phyloP scores from a whole-genome alignment of 2,888 invertebrate genomes.

The Tetragonula carbonaria region DNA sequence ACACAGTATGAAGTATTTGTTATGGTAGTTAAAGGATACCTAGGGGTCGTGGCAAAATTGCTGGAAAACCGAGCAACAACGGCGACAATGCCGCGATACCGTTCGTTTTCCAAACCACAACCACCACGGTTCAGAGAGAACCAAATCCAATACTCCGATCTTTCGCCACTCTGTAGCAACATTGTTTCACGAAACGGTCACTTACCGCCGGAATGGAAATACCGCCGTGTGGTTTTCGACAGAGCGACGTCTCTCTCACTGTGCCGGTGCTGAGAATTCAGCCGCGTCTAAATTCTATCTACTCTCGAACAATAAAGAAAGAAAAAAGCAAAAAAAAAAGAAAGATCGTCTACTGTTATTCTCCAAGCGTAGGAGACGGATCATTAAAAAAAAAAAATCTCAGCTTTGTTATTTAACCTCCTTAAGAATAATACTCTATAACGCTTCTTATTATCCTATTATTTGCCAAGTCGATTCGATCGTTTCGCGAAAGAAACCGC shows the following conservation, averaged over 20 bases:
- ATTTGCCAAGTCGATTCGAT: not conserved
- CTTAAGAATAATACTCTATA: not conserved
- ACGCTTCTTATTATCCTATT: not conserved
- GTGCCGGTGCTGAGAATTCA: not conserved
- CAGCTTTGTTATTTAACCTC: not conserved
- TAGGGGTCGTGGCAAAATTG: slow-evolving; percentile 15
- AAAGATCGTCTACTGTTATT: not conserved
- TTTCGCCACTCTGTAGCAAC: slow-evolving; percentile 5
- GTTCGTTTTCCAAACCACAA: slow-evolving; percentile 71
- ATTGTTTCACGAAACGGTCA: slow-evolving; percentile 19
- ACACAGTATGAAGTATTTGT: not conserved
- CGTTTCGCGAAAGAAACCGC: slow-evolving; percentile 18
- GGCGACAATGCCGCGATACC: slow-evolving; percentile 30
- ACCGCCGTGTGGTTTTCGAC: slow-evolving; percentile 21
- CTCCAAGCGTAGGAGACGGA: no score
- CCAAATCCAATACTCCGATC: not conserved
- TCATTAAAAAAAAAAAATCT: not conserved
- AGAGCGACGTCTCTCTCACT: not conserved
- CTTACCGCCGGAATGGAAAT: slow-evolving; percentile 22
- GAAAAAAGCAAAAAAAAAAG: not conserved
- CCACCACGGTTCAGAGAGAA: not conserved
- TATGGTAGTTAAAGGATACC: slow-evolving; percentile 12
- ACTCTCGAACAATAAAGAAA: not conserved
- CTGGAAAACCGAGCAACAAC: slow-evolving; percentile 7
- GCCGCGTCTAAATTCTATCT: not conserved